Evolutionary conservation across 2,797 vertebrate species (phyloP), one percentile per base, ranked within the genome.

Genomic region (Pseudotriccus pelzelni): DNA sequence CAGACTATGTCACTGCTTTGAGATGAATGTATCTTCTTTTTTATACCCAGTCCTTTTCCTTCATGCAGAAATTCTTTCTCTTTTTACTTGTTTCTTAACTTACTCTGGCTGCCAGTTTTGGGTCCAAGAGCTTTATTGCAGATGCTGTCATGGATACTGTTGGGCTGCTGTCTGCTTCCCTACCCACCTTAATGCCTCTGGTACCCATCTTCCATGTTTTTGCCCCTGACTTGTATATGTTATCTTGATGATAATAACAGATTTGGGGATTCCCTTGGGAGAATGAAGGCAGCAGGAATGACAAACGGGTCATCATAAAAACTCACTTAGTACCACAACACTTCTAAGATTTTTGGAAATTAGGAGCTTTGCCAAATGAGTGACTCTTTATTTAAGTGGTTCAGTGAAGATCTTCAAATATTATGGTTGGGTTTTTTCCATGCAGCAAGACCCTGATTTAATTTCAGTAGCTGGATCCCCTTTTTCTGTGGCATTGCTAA

Each of bases 31-130:
- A 24, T 36, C 21, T 84, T 88, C 3, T 23, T 82, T 70, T 75
- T 39, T 37, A 20, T 9, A 2, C 2, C 3, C 2, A 5, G 9
- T 2, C 2, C 10, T 37, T 47, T 0, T 9, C 2, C 1, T 25
- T 11, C 6, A 3, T 37, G 22, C 13, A 62, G 68, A 75, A 94
- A 18, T 78, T 53, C 7, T 41, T 13, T 60, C 6, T 84, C 32
- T 16, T 47, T 84, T 92, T 52, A 44, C 37, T 74, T 72, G 13
- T 50, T 83, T 58, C 43, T 86, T 70, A 55, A 62, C 27, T 10
- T 78, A 1, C 72, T 55, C 23, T 41, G 24, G 19, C 43, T 84
- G 53, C 25, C 18, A 28, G 0, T 60, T 87, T 83, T 25, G 36
- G 3, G 21, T 86, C n/a, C 19, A n/a, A 73, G 36, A 44, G 47